Evolutionary conservation across 2,113 vertebrate species (phyloP).

Genomic region (Laterallus jamaicensis): DNA sequence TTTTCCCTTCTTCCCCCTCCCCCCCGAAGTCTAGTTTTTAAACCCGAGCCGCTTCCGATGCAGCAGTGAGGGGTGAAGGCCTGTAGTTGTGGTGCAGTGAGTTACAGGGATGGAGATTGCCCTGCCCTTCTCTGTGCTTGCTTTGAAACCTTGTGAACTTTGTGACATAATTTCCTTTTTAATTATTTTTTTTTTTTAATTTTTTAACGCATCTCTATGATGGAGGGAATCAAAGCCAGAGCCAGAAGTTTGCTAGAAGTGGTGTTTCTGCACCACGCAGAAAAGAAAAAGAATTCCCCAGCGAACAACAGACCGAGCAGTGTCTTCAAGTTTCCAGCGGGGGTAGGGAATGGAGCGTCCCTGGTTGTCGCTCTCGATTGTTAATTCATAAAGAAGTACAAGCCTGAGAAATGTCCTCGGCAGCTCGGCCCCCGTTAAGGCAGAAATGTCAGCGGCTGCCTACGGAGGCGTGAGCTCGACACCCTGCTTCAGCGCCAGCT

Average conservation of each 20-base stretch:
- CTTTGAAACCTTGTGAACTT: not conserved
- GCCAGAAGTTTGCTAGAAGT: slow-evolving; percentile 37
- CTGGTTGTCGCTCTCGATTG: slow-evolving; percentile 8
- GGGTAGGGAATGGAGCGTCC: slow-evolving; percentile 19
- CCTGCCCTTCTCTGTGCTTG: not conserved
- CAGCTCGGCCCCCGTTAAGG: not conserved
- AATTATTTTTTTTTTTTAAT: not conserved
- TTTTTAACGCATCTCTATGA: not conserved
- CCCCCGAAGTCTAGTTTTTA: not conserved
- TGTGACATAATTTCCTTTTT: not conserved
- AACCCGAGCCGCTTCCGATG: accelerated
- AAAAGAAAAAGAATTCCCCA: not conserved
- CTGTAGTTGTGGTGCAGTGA: not conserved
- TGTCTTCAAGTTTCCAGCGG: slow-evolving; percentile 25
- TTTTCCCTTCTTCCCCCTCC: not conserved
- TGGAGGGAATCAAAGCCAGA: not conserved
- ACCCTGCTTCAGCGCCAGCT: not conserved
- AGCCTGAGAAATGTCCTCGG: not conserved
- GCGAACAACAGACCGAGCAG: slow-evolving; percentile 38
- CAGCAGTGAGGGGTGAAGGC: not conserved
- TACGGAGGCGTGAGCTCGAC: not conserved
- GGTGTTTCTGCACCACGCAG: not conserved
- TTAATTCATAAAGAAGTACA: slow-evolving; percentile 47
- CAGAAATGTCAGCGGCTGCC: not conserved
- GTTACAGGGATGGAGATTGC: not conserved